phyloP scores from a whole-genome alignment of 2,113 vertebrate genomes.

The Petrocephalus zakoni region DNA sequence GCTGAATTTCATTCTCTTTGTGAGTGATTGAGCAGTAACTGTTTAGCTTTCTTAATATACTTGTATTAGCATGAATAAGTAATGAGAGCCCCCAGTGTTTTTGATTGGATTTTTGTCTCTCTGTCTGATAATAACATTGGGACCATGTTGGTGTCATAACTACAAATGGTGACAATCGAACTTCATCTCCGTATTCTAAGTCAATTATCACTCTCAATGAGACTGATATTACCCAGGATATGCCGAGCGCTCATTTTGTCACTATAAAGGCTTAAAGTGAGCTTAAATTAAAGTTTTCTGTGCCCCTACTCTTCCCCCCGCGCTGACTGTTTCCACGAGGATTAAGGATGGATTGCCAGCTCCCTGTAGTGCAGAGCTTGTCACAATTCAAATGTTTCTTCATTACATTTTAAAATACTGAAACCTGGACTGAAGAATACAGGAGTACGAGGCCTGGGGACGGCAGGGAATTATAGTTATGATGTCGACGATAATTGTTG shows the following conservation, averaged over 20 bases:
- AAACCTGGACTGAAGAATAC: not conserved
- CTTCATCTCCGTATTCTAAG: slow-evolving; percentile 82
- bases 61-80: slow-evolving; percentile 99
- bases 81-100: slow-evolving; percentile 83
- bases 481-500: not conserved
- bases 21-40: slow-evolving; percentile 92
- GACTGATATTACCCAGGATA: slow-evolving; percentile 33
- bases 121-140: slow-evolving; percentile 78
- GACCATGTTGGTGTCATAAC: slow-evolving; percentile 86
- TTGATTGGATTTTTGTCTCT: slow-evolving; percentile 87
- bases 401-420: not conserved
- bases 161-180: slow-evolving; percentile 73
- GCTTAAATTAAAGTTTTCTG: slow-evolving; percentile 22
- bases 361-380: not conserved
- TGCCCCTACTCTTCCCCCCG: not conserved
- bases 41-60: slow-evolving; percentile 99
- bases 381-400: not conserved
- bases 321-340: not conserved
- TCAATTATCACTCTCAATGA: slow-evolving; percentile 70
- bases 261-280: slow-evolving; percentile 15
- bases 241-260: slow-evolving; percentile 12
- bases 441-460: not conserved
- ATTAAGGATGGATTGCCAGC: not conserved
- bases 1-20: slow-evolving; percentile 83
- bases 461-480: not conserved